Conservation (phyloP, 2,113 vertebrate species). For the Gambusia affinis region DNA sequence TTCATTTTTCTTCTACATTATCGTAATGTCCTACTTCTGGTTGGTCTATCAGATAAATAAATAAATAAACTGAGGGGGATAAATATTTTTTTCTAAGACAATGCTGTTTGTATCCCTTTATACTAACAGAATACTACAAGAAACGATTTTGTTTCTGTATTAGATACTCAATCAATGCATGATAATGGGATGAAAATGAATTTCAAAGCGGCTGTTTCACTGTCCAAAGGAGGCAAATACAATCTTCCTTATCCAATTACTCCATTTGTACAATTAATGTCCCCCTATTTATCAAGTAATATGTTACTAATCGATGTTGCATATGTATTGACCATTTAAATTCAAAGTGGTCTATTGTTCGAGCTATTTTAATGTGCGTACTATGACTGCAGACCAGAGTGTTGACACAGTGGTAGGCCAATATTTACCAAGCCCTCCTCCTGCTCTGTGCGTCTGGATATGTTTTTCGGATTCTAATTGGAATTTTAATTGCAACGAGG, state of each 20-base stretch:
- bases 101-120: neutral
- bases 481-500: slow-evolving; percentile 75
- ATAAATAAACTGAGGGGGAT: neutral
- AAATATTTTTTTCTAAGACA: neutral
- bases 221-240: slow-evolving; percentile 70
- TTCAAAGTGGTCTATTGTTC: slow-evolving; percentile 38
- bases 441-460: slow-evolving; percentile 47
- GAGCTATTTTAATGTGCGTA: slow-evolving; percentile 30
- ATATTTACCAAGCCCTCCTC: slow-evolving; percentile 57
- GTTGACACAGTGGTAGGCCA: slow-evolving; percentile 46
- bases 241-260: slow-evolving; percentile 74
- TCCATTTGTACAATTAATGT: slow-evolving; percentile 69
- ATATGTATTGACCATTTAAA: slow-evolving; percentile 49
- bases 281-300: slow-evolving; percentile 65
- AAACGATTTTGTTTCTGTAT: slow-evolving; percentile 35
- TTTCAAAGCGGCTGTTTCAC: slow-evolving; percentile 43
- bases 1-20: too few species aligned
- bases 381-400: slow-evolving; percentile 22
- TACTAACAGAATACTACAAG: slow-evolving; percentile 6
- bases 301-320: slow-evolving; percentile 54
- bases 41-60: neutral
- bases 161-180: slow-evolving; percentile 53
- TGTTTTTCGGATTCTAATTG: slow-evolving; percentile 69
- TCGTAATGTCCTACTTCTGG: too few species aligned
- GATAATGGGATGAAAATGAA: slow-evolving; percentile 65